Evolutionary conservation across 2,797 vertebrate genomes (phyloP).

Genomic region (Sebastes minor): DNA sequence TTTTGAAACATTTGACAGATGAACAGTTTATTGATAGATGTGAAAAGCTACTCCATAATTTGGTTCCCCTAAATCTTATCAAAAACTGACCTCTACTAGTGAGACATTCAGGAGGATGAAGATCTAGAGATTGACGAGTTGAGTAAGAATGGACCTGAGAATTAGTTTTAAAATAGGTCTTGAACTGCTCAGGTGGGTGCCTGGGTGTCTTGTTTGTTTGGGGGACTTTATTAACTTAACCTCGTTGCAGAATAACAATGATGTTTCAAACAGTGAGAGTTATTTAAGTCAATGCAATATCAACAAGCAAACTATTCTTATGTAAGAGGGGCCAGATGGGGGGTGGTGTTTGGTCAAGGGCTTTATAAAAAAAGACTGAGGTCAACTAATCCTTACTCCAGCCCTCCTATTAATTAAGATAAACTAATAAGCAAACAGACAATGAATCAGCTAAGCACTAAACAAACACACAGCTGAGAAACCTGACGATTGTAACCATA

Average conservation of each 20-base stretch:
- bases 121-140: too few species aligned
- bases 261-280: conserved; percentile 12
- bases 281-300: not conserved
- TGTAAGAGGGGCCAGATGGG: not conserved
- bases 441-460: not conserved
- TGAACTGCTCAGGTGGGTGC: conserved; percentile 24
- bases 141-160: too few species aligned
- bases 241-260: conserved; percentile 8
- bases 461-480: conserved; percentile 9
- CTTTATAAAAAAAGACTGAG: not conserved
- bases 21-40: too few species aligned
- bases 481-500: not conserved
- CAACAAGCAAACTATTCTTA: not conserved
- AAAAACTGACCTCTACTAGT: too few species aligned
- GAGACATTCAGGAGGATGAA: too few species aligned
- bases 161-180: too few species aligned
- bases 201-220: not conserved
- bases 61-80: too few species aligned
- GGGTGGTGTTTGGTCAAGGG: not conserved
- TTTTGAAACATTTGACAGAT: too few species aligned
- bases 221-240: conserved; percentile 29
- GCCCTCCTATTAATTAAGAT: conserved; percentile 15
- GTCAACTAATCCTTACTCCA: not conserved
- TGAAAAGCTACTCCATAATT: too few species aligned
- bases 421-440: conserved; percentile 30